These are phyloP conservation scores for Aphodius granarius DNA, from an alignment of 2,888 invertebrate species.

Conservation along the genomic window DNA sequence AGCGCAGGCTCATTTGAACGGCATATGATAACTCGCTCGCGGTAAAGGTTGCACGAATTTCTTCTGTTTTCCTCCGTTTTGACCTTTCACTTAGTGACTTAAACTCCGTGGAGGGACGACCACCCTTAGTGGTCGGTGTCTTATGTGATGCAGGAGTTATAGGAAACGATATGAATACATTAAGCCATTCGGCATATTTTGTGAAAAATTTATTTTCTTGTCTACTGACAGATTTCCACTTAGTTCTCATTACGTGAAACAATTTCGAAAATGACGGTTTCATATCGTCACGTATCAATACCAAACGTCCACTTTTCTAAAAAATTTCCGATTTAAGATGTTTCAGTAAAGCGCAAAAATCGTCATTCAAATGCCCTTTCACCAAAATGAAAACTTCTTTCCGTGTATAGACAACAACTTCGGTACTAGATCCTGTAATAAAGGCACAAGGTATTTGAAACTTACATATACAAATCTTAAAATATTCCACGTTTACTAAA, in stretches of 20 bases:
- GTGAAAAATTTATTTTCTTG: background rate
- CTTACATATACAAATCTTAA: background rate
- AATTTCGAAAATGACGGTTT: background rate
- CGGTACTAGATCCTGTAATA: background rate
- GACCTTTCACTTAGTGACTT: slow-evolving; percentile 8
- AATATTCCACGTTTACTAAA: background rate
- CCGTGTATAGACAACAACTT: background rate
- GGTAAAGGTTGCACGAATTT: slow-evolving; percentile 22
- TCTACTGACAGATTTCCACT: background rate
- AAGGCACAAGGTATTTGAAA: background rate
- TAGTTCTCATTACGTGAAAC: background rate
- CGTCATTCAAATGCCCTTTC: background rate
- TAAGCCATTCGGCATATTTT: background rate
- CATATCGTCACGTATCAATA: background rate
- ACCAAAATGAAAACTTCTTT: background rate
- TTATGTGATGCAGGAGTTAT: background rate
- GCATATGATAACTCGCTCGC: slow-evolving; percentile 28
- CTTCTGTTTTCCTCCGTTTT: slow-evolving; percentile 14
- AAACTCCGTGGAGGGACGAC: slow-evolving; percentile 4
- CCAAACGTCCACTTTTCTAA: background rate
- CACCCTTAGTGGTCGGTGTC: background rate
- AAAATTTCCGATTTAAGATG: background rate
- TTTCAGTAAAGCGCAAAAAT: background rate
- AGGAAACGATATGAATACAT: background rate
- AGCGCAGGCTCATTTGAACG: slow-evolving; percentile 33